Conservation (phyloP, 2,888 invertebrate genomes). For the Erynnis tages region DNA sequence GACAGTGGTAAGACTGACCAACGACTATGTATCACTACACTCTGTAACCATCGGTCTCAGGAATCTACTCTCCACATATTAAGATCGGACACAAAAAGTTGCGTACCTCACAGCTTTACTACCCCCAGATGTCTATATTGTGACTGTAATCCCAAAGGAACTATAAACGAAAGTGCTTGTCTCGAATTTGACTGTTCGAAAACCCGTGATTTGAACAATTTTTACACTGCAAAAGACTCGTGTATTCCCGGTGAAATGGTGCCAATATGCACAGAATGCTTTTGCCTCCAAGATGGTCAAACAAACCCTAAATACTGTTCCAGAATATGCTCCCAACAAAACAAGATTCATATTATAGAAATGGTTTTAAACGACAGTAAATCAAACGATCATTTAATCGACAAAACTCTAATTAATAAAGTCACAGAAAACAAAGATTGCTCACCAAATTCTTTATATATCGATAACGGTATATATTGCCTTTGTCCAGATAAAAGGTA, state of each 20-base stretch:
- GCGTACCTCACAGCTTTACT: conserved; percentile 53
- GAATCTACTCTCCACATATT: conserved; percentile 37
- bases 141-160: conserved; percentile 52
- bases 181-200: conserved; percentile 57
- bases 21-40: conserved; percentile 46
- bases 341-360: conserved; percentile 56
- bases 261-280: conserved; percentile 61
- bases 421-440: conserved; percentile 42
- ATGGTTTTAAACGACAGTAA: conserved; percentile 46
- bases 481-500: conserved; percentile 57
- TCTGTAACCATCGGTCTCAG: conserved; percentile 39
- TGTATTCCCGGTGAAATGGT: conserved; percentile 62
- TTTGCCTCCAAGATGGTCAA: conserved; percentile 51
- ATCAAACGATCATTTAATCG: conserved; percentile 40
- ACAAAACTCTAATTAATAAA: conserved; percentile 43
- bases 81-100: conserved; percentile 40
- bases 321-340: conserved; percentile 51
- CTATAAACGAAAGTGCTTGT: conserved; percentile 53
- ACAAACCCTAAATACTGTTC: conserved; percentile 56
- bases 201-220: conserved; percentile 37
- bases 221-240: conserved; percentile 38
- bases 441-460: conserved; percentile 51
- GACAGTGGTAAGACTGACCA: conserved; percentile 46
- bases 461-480: conserved; percentile 55
- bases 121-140: conserved; percentile 62